Percentiles rank a stretch among this genome's conserved stretches.
Evolutionary conservation across 2,113 vertebrate genomes (phyloP).

Genomic region (Urocitellus parryii): DNA sequence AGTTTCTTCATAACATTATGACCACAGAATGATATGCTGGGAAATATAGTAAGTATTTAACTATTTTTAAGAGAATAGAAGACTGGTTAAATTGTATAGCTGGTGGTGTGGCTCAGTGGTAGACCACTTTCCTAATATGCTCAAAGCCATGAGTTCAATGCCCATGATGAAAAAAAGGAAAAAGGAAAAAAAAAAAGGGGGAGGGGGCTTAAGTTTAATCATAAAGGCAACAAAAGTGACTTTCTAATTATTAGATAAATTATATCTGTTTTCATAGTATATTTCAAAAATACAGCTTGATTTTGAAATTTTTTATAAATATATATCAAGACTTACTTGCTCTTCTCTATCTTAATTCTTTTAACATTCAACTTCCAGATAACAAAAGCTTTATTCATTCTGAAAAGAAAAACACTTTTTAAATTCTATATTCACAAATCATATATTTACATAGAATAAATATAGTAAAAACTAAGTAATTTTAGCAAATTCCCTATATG

Average conservation of each 20-base stretch:
- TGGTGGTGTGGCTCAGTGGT: background rate
- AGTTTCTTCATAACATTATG: background rate
- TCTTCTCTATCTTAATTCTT: constrained; percentile 79
- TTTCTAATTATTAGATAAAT: constrained; percentile 35
- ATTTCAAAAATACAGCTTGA: background rate
- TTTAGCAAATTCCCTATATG: constrained; percentile 4
- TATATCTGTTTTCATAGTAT: background rate
- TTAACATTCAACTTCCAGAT: constrained; percentile 83
- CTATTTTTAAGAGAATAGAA: background rate
- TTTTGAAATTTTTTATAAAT: constrained; percentile 35
- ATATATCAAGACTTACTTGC: constrained; percentile 72
- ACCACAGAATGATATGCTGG: background rate
- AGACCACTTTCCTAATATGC: no score
- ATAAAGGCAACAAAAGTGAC: background rate
- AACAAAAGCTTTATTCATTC: constrained; percentile 85
- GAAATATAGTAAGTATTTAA: background rate
- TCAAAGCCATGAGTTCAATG: no score
- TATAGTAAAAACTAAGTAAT: constrained; percentile 25
- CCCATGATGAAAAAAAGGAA: background rate
- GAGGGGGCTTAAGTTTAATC: background rate
- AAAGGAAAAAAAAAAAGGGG: background rate
- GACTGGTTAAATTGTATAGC: background rate
- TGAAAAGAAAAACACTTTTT: constrained; percentile 74
- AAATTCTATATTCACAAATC: background rate
- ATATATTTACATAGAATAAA: background rate